Conservation (phyloP, 2,888 invertebrate species). For the Drosophila macrospina region DNA sequence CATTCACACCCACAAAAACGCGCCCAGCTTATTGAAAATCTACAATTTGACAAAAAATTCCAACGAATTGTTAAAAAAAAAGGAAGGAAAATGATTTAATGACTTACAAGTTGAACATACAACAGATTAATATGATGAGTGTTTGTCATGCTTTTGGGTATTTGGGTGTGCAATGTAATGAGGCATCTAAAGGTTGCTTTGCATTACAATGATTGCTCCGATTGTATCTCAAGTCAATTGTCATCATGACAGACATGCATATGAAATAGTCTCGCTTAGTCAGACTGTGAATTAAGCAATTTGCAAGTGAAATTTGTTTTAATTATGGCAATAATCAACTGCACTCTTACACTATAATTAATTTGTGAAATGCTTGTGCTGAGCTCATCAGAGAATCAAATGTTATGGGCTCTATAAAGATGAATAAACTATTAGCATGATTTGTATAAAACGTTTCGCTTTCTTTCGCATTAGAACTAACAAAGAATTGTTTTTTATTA, state of each 20-base stretch:
- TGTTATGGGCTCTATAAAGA: conserved; percentile 1
- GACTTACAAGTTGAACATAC: conserved; percentile 22
- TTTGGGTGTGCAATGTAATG: conserved; percentile 29
- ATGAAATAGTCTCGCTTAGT: conserved; percentile 24
- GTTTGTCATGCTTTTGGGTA: conserved; percentile 36
- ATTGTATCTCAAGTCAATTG: conserved; percentile 52
- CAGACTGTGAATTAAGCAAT: conserved; percentile 17
- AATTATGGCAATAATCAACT: conserved; percentile 24
- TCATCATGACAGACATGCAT: conserved; percentile 42
- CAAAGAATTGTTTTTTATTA: not conserved
- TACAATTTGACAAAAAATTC: conserved; percentile 6
- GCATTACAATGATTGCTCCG: conserved; percentile 48
- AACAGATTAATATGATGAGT: conserved; percentile 37
- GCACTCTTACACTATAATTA: conserved; percentile 28
- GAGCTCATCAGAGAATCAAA: conserved; percentile 17
- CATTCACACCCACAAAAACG: conserved; percentile 26
- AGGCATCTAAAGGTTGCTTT: conserved; percentile 17
- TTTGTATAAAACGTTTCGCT: not conserved
- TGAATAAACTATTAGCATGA: not conserved
- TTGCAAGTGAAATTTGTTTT: conserved; percentile 29
- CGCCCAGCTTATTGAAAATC: conserved; percentile 13
- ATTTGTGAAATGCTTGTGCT: conserved; percentile 1
- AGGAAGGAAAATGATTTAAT: conserved; percentile 35
- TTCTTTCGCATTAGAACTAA: not conserved
- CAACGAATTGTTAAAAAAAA: conserved; percentile 20